Base-by-base conservation (phyloP, 2,113 vertebrate genomes). In the Amphiprion percula region DNA sequence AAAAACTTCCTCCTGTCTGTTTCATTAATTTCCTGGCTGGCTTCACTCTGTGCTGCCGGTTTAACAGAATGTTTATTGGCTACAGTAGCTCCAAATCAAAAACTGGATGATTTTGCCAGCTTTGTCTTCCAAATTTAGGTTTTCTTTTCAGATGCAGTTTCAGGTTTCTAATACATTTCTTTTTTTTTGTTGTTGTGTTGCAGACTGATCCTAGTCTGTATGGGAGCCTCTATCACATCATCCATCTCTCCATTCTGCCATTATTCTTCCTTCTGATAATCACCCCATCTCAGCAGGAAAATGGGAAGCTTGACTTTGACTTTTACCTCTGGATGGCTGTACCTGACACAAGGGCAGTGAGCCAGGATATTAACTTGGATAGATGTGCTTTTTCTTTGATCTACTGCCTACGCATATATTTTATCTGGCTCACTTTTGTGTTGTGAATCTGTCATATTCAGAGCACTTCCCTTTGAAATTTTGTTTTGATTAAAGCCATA, bases 291-390 rank as follows among this genome's bases (percentile, higher is more conserved):
- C 80, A 77, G 21, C 21, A 5, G 66, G 73, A 70, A 86, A 88
- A 88, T 83, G 82, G 74, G 77, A 78, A 77, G 86, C 87, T 84
- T 87, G 90, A 91, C 86, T 84, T 86, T 88, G 84, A 83, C 83
- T 89, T 81, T 74, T 88, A 82, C 84, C 86, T 90, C 76, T 81
- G 39, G 69, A 85, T 72, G 80, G 53, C 82, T 88, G 50, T 79
- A 86, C 74, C 81, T 87, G 88, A 91, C 86, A 87, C 77, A 28
- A 83, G 84, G 84, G 83, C 84, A 80, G 54, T 24, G 52, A 84
- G 87, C 82, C 84, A 82, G 85, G 84, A 87, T 85, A 87, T 92
- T 91, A 86, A 83, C 87, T 78, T 41, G 58, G 70, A 88, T 82
- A 78, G 75, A 83, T 86, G 84, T 69, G 82, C 78, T 82, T 75